Percentiles rank a stretch among this genome's conserved stretches.
Conservation (phyloP, 1,140 invertebrate species). For the Pachypsylla venusta region DNA sequence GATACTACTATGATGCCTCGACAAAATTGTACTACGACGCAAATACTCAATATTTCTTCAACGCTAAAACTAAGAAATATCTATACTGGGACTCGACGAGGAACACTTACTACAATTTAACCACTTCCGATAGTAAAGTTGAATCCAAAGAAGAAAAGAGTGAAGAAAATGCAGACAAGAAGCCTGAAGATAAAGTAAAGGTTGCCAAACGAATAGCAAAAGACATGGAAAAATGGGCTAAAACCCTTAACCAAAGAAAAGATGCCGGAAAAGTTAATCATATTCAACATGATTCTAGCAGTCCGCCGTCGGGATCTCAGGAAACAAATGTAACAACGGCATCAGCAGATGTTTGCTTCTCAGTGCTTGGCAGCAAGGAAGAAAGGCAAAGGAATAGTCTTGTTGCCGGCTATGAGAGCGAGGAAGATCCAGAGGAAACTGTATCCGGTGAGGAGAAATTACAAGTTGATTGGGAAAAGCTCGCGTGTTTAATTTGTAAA, state of each 20-base stretch:
- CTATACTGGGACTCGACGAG: conserved; percentile 85
- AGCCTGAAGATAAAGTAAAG: conserved; percentile 59
- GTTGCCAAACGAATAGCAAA: conserved; percentile 97
- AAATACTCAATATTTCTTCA: conserved; percentile 86
- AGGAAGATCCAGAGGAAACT: conserved; percentile 37
- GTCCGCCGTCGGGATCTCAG: conserved; percentile 32
- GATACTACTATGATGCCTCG: conserved; percentile 88
- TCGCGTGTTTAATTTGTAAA: conserved; percentile 92
- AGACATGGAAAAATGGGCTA: conserved; percentile 93
- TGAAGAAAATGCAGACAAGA: conserved; percentile 25
- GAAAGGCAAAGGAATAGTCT: conserved; percentile 28
- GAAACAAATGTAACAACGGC: conserved; percentile 30
- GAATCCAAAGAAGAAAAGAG: conserved; percentile 14
- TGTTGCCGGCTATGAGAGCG: conserved; percentile 58
- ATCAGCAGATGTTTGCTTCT: conserved; percentile 80
- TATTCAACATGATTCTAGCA: no score
- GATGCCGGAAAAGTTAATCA: conserved; percentile 56
- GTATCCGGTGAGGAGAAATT: conserved; percentile 29
- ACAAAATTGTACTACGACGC: conserved; percentile 94
- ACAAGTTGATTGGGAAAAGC: conserved; percentile 69
- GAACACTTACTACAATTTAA: conserved; percentile 52
- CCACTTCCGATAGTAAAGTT: conserved; percentile 35
- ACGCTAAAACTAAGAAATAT: conserved; percentile 76
- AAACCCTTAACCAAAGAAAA: conserved; percentile 93
- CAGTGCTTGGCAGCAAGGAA: conserved; percentile 51